Conservation (phyloP, 2,797 vertebrate genomes). For the Lepilemur septentrionalis region DNA sequence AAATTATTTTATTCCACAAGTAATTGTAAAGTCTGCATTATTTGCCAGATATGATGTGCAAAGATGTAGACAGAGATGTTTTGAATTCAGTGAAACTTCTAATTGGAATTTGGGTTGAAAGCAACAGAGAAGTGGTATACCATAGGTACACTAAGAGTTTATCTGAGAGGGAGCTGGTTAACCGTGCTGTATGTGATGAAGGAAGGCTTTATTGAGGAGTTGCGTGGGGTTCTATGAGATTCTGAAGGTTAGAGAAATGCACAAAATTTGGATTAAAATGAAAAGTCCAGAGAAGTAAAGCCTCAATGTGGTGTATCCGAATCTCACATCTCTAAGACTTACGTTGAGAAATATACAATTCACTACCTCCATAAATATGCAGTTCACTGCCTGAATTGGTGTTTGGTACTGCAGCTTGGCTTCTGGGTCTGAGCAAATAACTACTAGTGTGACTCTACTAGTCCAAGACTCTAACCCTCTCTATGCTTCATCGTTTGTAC, state of each 20-base stretch:
- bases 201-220: not conserved
- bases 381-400: not conserved
- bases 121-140: not conserved
- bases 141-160: not conserved
- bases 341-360: not conserved
- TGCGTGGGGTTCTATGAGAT: rapidly evolving
- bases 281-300: not conserved
- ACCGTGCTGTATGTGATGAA: not conserved
- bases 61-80: not conserved
- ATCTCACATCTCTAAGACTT: not conserved
- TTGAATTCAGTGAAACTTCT: not conserved
- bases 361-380: not conserved
- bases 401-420: not conserved
- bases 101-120: not conserved
- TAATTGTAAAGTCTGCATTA: not conserved
- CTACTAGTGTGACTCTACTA: not conserved
- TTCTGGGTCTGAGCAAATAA: not conserved
- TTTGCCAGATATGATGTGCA: not conserved
- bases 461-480: not conserved
- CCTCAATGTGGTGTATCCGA: not conserved
- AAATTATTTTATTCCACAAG: not conserved
- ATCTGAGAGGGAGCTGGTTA: not conserved
- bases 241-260: not conserved
- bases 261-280: not conserved
- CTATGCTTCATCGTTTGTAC: not conserved